These are phyloP conservation scores for Microctonus aethiopoides DNA, from an alignment of 2,888 invertebrate species.

Conservation along the genomic window DNA sequence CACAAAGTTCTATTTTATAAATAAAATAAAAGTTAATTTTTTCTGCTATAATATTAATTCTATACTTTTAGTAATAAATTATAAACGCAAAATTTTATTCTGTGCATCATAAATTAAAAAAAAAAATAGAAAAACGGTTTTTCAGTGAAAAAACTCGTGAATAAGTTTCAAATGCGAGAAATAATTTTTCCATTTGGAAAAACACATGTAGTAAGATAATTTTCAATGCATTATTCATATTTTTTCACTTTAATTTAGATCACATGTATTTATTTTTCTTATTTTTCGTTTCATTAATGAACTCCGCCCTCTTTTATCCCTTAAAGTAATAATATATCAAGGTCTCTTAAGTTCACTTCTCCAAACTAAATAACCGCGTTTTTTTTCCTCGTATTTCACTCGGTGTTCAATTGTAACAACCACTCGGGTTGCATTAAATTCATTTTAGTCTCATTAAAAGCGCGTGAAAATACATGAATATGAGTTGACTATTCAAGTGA, in stretches of 20 bases:
- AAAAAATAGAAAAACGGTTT: background rate
- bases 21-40: too few species aligned
- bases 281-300: background rate
- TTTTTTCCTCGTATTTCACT: slow-evolving; percentile 6
- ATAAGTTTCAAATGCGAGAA: background rate
- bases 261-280: background rate
- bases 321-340: slow-evolving; percentile 16
- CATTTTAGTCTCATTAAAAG: slow-evolving; percentile 22
- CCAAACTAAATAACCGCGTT: slow-evolving; percentile 12
- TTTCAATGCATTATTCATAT: background rate
- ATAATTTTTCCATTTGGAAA: background rate
- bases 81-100: too few species aligned
- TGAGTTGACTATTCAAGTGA: background rate
- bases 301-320: slow-evolving; percentile 2
- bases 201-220: slow-evolving; percentile 22
- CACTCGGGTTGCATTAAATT: slow-evolving; percentile 20
- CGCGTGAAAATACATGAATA: slow-evolving; percentile 13
- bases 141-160: background rate
- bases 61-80: too few species aligned
- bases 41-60: too few species aligned
- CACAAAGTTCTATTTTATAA: too few species aligned
- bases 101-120: background rate
- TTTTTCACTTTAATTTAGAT: background rate
- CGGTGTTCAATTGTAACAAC: slow-evolving; percentile 26
- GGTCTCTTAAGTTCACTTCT: slow-evolving; percentile 31